Base-by-base conservation (phyloP, 1,140 invertebrate genomes). In the Elymnias hypermnestra region DNA sequence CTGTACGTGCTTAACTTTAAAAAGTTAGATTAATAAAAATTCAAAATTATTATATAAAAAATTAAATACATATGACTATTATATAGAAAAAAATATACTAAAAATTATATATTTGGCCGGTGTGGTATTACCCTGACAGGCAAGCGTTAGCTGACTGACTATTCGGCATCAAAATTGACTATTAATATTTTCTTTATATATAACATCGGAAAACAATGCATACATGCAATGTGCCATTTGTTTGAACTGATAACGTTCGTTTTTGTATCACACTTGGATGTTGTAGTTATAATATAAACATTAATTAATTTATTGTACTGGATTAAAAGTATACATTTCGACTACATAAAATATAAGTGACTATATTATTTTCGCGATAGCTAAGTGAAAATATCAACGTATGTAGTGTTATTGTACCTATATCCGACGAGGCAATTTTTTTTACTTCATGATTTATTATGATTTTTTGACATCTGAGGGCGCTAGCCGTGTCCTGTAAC, bases 41-140 rank as follows among this genome's bases (percentile, higher is more conserved):
- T 82, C 77, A 84, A 84, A 84, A 82, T 84, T 82, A 82, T 82
- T 76, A 76, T 78, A 79, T 75, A 74, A 82, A 75, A 33, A 78
- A 70, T 73, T 73, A 72, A 76, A 83, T 73, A 84, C 75, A 84
- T 82, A 78, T 77, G 75, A 82, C 70, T 81, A 81, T 82, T 75
- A 78, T 81, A 79, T 77, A 83, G 71, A 71, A 66, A 75, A 83
- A 84, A 81, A 75, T 79, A 81, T 84, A 84, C 72, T 74, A 75
- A 79, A 77, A 73, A 77, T 78, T 79, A 81, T 83, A 79, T 84
- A 84, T 84, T 83, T 65, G 81, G 74, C 74, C 71, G 76, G 67
- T 70, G 66, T 84, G 77, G 81, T 82, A 64, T 75, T 84, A 84
- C 81, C 81, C 81, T 84, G 81, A 74, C 62, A 76, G 77, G 81